phyloP scores from a whole-genome alignment of 2,888 invertebrate genomes.

The Autographa gamma region DNA sequence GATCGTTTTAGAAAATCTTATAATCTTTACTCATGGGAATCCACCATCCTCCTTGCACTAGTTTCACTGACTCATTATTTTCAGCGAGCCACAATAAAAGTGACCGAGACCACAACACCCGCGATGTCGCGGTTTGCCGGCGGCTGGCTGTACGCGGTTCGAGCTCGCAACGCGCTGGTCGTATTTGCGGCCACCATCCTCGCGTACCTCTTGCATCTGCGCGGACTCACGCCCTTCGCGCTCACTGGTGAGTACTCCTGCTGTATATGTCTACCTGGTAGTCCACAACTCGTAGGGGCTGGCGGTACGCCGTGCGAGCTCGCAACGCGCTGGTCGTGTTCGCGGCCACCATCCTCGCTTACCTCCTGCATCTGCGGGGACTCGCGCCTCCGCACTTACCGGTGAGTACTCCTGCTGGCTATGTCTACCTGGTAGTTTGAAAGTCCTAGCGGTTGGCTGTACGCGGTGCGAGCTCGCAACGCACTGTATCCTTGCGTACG shows the following conservation, averaged over 20 bases:
- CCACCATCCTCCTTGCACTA: no score
- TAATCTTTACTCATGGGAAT: no score
- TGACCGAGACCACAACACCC: constrained; percentile 32
- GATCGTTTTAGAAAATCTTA: no score
- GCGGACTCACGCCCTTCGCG: constrained; percentile 90
- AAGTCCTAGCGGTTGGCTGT: constrained; percentile 38
- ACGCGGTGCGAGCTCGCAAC: constrained; percentile 92
- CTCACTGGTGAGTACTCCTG: constrained; percentile 89
- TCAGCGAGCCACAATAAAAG: constrained; percentile 63
- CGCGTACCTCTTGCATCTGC: constrained; percentile 83
- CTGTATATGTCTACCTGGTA: no score
- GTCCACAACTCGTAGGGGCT: no score
- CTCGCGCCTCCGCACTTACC: constrained; percentile 91
- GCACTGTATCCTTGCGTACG: constrained; percentile 90
- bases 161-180: constrained; percentile 94
- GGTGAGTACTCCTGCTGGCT: constrained; percentile 75
- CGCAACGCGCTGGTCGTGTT: constrained; percentile 95
- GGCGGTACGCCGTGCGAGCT: constrained; percentile 88
- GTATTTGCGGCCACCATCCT: constrained; percentile 91
- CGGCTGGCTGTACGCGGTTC: constrained; percentile 80
- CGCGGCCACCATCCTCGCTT: constrained; percentile 90
- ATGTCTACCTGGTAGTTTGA: not conserved
- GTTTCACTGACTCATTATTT: no score
- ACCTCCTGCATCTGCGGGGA: constrained; percentile 77
- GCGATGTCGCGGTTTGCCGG: constrained; percentile 52